These are phyloP conservation scores for Chionodraco myersi DNA, from an alignment of 2,113 vertebrate species.

Conservation along the genomic window DNA sequence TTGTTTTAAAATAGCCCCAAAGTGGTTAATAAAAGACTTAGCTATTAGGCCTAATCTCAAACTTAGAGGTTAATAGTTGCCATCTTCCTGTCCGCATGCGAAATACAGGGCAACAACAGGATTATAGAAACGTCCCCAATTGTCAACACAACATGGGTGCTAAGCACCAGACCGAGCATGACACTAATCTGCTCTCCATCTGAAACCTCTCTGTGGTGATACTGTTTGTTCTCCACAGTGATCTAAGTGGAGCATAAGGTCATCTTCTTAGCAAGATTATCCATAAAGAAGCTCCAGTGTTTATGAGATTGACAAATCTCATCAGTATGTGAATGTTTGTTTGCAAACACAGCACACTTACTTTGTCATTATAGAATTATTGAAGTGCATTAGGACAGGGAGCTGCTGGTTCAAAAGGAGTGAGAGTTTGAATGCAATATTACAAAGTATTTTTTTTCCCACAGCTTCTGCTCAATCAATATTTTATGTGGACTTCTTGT, in stretches of 20 bases:
- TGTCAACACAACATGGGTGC: slow-evolving; percentile 3
- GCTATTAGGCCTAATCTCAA: neutral
- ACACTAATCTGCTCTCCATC: slow-evolving; percentile 49
- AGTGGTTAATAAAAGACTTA: too few relatives aligned
- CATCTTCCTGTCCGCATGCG: neutral
- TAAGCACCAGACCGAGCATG: neutral
- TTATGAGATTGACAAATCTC: slow-evolving; percentile 14
- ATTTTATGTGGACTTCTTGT: slow-evolving; percentile 2
- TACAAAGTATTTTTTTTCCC: slow-evolving; percentile 53
- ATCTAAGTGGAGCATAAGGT: slow-evolving; percentile 26
- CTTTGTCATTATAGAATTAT: neutral
- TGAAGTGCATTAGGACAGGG: neutral
- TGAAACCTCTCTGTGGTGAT: slow-evolving; percentile 44
- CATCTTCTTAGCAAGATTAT: slow-evolving; percentile 40
- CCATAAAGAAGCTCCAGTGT: slow-evolving; percentile 3
- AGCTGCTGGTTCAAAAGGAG: neutral
- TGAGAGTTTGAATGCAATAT: slow-evolving; percentile 21
- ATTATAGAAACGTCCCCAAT: too few relatives aligned
- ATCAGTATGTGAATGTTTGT: slow-evolving; percentile 8
- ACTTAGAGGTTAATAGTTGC: neutral
- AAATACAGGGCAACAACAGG: too few relatives aligned
- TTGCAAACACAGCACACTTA: slow-evolving; percentile 18
- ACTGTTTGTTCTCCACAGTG: neutral
- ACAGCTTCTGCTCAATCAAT: slow-evolving; percentile 31
- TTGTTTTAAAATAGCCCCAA: too few relatives aligned